These are phyloP conservation scores for Argyrosomus regius DNA, from an alignment of 2,797 vertebrate genomes.

Conservation along the genomic window DNA sequence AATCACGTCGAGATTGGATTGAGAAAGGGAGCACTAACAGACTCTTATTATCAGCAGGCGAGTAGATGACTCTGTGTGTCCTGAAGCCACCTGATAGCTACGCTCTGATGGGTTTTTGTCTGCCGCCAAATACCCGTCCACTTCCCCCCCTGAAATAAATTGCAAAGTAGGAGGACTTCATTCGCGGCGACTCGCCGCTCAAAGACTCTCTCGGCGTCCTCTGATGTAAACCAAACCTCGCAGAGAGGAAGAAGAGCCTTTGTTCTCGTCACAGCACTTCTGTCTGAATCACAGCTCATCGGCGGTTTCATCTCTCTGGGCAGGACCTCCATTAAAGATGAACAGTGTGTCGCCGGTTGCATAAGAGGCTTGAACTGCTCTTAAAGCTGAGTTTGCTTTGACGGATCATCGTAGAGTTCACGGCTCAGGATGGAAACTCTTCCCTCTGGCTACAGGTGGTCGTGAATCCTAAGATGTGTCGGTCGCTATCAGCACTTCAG, in stretches of 20 bases:
- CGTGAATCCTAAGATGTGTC: background rate
- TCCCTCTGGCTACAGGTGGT: slow-evolving; percentile 9
- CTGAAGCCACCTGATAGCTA: slow-evolving; percentile 58
- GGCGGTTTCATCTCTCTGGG: slow-evolving; percentile 45
- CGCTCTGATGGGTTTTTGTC: slow-evolving; percentile 54
- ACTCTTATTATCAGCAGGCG: slow-evolving; percentile 61
- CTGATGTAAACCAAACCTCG: slow-evolving; percentile 41
- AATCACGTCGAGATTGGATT: slow-evolving; percentile 67
- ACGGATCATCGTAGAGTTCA: slow-evolving; percentile 15
- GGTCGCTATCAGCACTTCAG: background rate
- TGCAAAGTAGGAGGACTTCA: slow-evolving; percentile 53
- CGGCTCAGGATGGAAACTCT: slow-evolving; percentile 15
- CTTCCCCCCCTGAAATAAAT: slow-evolving; percentile 45
- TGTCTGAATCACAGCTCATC: slow-evolving; percentile 61
- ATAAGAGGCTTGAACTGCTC: slow-evolving; percentile 29
- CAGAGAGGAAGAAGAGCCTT: slow-evolving; percentile 33
- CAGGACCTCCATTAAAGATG: slow-evolving; percentile 58
- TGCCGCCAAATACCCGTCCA: slow-evolving; percentile 29
- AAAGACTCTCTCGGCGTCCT: slow-evolving; percentile 15
- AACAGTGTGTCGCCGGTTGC: slow-evolving; percentile 38
- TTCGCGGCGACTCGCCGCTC: background rate
- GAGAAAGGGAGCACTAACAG: slow-evolving; percentile 49
- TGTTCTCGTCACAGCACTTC: slow-evolving; percentile 52
- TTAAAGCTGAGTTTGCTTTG: slow-evolving; percentile 14
- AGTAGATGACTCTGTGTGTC: slow-evolving; percentile 36